Conservation (phyloP, 1,140 invertebrate species). For the Heliconius melpomene region DNA sequence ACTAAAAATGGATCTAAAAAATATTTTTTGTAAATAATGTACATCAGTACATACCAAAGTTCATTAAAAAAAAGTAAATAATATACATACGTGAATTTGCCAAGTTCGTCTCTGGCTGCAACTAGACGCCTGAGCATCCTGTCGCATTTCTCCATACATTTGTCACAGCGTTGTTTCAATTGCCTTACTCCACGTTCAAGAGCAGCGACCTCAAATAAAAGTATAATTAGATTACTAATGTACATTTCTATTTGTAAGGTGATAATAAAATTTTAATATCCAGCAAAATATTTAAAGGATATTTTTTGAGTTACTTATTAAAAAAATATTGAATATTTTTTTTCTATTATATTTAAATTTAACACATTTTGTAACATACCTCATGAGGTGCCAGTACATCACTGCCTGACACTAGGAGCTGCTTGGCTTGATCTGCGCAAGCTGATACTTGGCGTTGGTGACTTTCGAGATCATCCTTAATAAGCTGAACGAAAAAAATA, state of each 20-base stretch:
- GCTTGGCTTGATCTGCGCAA: constrained; percentile 94
- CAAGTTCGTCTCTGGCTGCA: constrained; percentile 92
- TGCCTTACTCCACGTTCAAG: constrained; percentile 92
- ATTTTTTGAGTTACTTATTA: no score
- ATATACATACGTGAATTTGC: constrained; percentile 87
- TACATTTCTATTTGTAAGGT: no score
- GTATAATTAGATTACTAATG: not conserved
- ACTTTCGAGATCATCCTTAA: constrained; percentile 94
- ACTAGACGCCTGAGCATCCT: constrained; percentile 88
- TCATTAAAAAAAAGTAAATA: not conserved
- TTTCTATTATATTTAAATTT: not conserved
- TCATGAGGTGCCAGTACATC: constrained; percentile 95
- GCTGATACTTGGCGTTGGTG: constrained; percentile 92
- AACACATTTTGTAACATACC: constrained; percentile 65
- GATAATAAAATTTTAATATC: no score
- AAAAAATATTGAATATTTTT: no score
- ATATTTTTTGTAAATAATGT: not conserved
- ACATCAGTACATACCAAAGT: not conserved
- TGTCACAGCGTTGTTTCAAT: constrained; percentile 92
- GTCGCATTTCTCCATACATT: constrained; percentile 89
- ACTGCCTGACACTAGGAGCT: constrained; percentile 93
- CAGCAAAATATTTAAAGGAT: no score
- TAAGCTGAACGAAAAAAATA: constrained; percentile 83
- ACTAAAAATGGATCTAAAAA: no score
- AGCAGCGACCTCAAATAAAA: constrained; percentile 81